Conservation (phyloP, 2,113 vertebrate species). For the Lophochroa leadbeateri region DNA sequence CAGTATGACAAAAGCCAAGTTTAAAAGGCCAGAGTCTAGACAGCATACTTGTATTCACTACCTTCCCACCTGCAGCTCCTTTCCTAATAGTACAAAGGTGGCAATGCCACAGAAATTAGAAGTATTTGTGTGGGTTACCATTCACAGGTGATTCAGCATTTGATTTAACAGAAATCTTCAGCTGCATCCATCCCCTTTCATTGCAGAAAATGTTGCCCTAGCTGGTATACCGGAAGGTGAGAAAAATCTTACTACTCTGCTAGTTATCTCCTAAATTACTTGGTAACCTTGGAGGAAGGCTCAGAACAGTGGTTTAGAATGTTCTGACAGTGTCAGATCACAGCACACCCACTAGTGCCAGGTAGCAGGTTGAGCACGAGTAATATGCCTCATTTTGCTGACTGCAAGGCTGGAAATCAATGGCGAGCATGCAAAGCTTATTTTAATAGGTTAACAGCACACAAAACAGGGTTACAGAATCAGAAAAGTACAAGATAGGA, state of each 20-base stretch:
- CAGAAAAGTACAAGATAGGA: not conserved
- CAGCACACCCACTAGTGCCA: not conserved
- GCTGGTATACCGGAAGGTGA: not conserved
- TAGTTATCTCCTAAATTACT: not conserved
- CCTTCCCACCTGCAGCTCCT: not conserved
- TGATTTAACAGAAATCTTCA: not conserved
- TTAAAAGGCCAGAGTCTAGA: not conserved
- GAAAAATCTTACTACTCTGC: not conserved
- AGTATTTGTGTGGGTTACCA: not conserved
- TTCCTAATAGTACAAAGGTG: not conserved
- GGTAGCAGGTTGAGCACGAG: not conserved
- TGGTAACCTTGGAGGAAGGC: not conserved
- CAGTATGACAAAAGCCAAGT: not conserved
- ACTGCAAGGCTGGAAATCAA: not conserved
- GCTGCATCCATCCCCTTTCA: not conserved
- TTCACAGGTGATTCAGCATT: not conserved
- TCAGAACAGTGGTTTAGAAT: not conserved
- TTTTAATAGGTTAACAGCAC: not conserved
- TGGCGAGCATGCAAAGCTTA: not conserved
- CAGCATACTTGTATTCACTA: not conserved
- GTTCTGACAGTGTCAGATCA: not conserved
- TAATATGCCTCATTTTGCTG: not conserved
- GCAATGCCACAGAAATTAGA: not conserved
- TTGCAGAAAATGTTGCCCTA: not conserved
- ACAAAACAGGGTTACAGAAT: not conserved